phyloP scores from a whole-genome alignment of 2,888 invertebrate genomes.

The Volucella inanis region DNA sequence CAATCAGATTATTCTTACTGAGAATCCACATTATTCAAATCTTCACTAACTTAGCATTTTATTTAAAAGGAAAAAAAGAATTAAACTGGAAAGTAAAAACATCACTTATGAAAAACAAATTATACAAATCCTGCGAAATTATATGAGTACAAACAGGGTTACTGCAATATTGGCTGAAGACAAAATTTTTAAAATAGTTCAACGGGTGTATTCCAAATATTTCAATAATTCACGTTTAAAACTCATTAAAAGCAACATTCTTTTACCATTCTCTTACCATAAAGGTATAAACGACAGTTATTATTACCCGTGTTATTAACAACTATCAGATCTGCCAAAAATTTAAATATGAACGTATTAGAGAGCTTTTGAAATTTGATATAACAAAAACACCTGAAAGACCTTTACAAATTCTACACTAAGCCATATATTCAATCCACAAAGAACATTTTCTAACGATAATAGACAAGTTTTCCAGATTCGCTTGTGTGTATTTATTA shows the following conservation, averaged over 20 bases:
- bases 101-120: neutral
- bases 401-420: constrained; percentile 38
- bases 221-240: too few relatives aligned
- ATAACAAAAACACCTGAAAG: constrained; percentile 35
- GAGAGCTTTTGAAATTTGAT: too few relatives aligned
- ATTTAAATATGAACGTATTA: constrained; percentile 59
- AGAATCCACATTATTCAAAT: neutral
- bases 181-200: constrained; percentile 33
- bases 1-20: neutral
- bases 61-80: too few relatives aligned
- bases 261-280: constrained; percentile 13
- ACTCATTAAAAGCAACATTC: constrained; percentile 12
- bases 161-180: constrained; percentile 27
- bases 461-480: constrained; percentile 73
- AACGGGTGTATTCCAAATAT: neutral
- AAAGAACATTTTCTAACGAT: constrained; percentile 54
- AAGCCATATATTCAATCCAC: constrained; percentile 19
- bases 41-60: too few relatives aligned
- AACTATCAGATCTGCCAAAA: constrained; percentile 51
- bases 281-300: constrained; percentile 37
- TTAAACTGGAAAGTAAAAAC: neutral
- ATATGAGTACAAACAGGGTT: constrained; percentile 16
- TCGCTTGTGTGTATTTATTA: constrained; percentile 59
- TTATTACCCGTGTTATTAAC: constrained; percentile 37
- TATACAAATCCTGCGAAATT: neutral